Evolutionary conservation across 2,888 invertebrate genomes (phyloP).

Genomic region (Drosophila pegasa): DNA sequence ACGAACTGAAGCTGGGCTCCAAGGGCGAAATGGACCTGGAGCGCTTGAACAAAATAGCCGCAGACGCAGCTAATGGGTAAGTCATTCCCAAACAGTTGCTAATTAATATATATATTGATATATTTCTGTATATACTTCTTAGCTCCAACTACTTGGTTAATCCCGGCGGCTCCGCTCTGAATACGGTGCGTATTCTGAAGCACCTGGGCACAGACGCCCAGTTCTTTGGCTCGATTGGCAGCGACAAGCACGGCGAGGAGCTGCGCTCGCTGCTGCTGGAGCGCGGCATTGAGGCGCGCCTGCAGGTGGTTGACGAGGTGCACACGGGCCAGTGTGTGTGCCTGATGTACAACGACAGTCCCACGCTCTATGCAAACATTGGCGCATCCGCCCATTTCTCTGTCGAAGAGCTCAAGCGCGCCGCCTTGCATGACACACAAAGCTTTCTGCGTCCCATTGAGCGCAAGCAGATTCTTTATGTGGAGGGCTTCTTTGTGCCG

Average conservation of each 20-base stretch:
- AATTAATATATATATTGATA: constrained; percentile 21
- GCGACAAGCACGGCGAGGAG: constrained; percentile 85
- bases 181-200: constrained; percentile 85
- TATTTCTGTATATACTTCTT: neutral
- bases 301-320: constrained; percentile 78
- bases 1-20: constrained; percentile 72
- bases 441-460: constrained; percentile 76
- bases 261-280: constrained; percentile 83
- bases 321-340: constrained; percentile 86
- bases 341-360: constrained; percentile 84
- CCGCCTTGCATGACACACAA: constrained; percentile 54
- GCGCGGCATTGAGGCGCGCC: constrained; percentile 84
- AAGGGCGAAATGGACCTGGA: constrained; percentile 82
- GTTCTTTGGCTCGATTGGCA: constrained; percentile 86
- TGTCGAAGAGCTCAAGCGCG: constrained; percentile 76
- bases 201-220: constrained; percentile 83
- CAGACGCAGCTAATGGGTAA: constrained; percentile 70
- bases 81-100: constrained; percentile 18
- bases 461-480: constrained; percentile 85
- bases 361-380: constrained; percentile 86
- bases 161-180: constrained; percentile 86
- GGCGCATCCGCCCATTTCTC: constrained; percentile 86
- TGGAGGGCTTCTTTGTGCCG: constrained; percentile 87
- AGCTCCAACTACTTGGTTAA: constrained; percentile 56
- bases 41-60: constrained; percentile 68